phyloP scores from a whole-genome alignment of 2,797 vertebrate species.

The Rhadinocentrus ornatus region DNA sequence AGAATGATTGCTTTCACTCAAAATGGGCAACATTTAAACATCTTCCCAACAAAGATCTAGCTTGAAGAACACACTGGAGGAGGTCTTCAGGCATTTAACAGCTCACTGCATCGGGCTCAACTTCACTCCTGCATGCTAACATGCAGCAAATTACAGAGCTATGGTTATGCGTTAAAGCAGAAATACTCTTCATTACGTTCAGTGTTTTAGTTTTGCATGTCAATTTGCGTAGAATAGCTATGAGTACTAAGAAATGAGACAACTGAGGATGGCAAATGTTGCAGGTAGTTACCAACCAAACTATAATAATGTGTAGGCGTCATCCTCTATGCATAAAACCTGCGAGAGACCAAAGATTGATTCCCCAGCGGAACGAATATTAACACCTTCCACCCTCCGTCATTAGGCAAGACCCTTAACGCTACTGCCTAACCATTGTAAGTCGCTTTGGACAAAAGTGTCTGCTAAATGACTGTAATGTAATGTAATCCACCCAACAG shows the following conservation, averaged over 20 bases:
- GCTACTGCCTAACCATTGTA: too few species aligned
- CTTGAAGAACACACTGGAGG: not conserved
- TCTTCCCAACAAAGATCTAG: not conserved
- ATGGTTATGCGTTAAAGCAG: not conserved
- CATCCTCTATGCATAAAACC: too few species aligned
- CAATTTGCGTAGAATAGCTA: too few species aligned
- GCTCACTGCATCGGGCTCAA: not conserved
- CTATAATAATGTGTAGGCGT: too few species aligned
- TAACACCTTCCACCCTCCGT: too few species aligned
- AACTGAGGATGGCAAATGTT: not conserved
- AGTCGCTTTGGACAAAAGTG: too few species aligned
- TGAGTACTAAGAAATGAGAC: not conserved
- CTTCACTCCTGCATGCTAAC: not conserved
- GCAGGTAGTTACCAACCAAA: not conserved
- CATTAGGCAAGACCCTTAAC: too few species aligned
- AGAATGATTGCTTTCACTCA: not conserved
- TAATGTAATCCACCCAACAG: conserved; percentile 1
- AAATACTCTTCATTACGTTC: not conserved
- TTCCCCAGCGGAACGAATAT: too few species aligned
- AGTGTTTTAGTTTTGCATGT: not conserved
- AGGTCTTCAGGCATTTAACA: not conserved
- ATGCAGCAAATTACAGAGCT: not conserved
- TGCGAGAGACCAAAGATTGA: too few species aligned
- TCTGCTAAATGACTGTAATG: too few species aligned
- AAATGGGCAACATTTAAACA: not conserved